Base-by-base conservation (phyloP, 2,797 vertebrate genomes). In the Enteromius fasciolatus region DNA sequence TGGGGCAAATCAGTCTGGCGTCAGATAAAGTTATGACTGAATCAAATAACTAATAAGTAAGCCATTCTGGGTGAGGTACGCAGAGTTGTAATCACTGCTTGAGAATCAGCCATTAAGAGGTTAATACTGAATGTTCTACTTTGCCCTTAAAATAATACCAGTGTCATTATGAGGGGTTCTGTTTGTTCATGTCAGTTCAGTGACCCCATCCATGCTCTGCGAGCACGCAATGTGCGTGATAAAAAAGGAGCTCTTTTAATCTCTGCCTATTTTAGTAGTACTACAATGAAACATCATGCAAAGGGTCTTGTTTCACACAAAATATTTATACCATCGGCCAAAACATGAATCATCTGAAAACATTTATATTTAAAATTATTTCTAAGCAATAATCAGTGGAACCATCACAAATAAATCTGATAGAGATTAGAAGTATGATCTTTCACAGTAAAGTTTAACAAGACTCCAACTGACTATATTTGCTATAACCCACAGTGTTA, bases 21-120 rank as follows among this genome's bases (percentile, higher is more conserved):
- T 86, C 50, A 69, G 66, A 80, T 54, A 68, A 82, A 41, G 76
- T 82, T 82, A 82, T 63, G 52, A 74, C 20, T 31, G 15, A 74
- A 73, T 14, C 70, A 63, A 80, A 79, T 66, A 44, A 70, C 46
- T 59, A 75, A 80, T 66, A 52, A 64, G 54, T 39, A 64, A 0
- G 48, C 64, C 57, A 63, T 54, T 74, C 5, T 67, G 36, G 64
- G 68, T 78, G 61, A 48, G 23, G 3, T 20, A 63, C 20, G 44
- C 20, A 48, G 10, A 66, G n/a, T 18, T 54, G 67, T 31, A 28
- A 54, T 76, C 36, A 67, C 44, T 48, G 20, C 39, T 69, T 36
- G 14, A 46, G 64, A 68, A 68, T 57, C 25, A 67, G 50, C 64
- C 63, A 72, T 48, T 80, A 80, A 48, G 28, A 73, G 78, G 41